Evolutionary conservation across 2,113 vertebrate genomes (phyloP).

Genomic region (Oryctolagus cuniculus): mOryCun1.1 NC_091438.1:152513501-152514000

Average conservation of each 20-base stretch:
- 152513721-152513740: rapidly evolving
- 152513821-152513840: background rate
- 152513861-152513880: constrained; percentile 16
- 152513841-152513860: background rate
- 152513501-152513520: background rate
- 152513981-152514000: rapidly evolving
- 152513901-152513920: rapidly evolving
- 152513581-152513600: rapidly evolving
- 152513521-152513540: background rate
- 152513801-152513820: constrained; percentile 17
- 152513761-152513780: background rate
- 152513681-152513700: rapidly evolving
- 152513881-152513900: rapidly evolving
- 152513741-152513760: background rate
- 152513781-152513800: background rate
- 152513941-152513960: rapidly evolving
- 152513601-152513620: rapidly evolving
- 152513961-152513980: rapidly evolving
- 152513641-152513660: too few species aligned
- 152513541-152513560: rapidly evolving
- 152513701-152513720: rapidly evolving
- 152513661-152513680: rapidly evolving
- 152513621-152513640: background rate
- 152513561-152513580: background rate
- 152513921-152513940: background rate